Base-by-base conservation (phyloP, 2,888 invertebrate genomes). In the Malacosoma neustria region DNA sequence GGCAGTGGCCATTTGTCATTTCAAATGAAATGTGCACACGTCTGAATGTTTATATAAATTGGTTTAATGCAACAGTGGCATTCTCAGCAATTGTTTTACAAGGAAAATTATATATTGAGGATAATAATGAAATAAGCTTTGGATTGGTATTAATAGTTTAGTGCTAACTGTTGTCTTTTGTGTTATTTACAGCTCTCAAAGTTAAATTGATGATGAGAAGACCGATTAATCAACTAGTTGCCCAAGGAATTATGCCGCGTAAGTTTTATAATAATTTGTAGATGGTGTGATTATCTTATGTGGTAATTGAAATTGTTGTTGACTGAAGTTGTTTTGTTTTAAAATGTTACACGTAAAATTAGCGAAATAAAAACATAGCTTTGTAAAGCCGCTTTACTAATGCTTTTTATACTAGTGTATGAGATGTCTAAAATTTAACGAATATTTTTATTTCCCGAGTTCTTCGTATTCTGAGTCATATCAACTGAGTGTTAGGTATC, bases 161-260 rank as follows among this genome's bases (percentile, higher is more conserved):
- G 33, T 33, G n/a, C 40, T 35, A 33, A 40, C 36, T 39, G 34
- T 44, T 38, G 42, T 42, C 37, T 30, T 51, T 52, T 49, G 41
- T 59, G 47, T 56, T 59, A 34, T 77, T 89, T 91, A 52, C 92
- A 98, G 98, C 98, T 67, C 90, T 98, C 72, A 97, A 98, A 89
- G 94, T 97, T 81, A 98, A 98, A 88, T 87, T 98, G 84, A 94
- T 97, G 93, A 91, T 96, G 82, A 89, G 98, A 74, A 89, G 97
- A 67, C 97, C 98, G 46, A 92, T 97, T 73, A 96, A 93, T 82
- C 97, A 98, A 87, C 90, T 98, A 61, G 97, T 98, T 61, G 97
- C 95, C 57, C 97, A 98, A 89, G 98, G 98, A 81, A 98, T 99
- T 71, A 95, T 98, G 92, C 98, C 98, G 70, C 95, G 98, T 98